Conservation (phyloP, 2,797 vertebrate species). For the Dicrostonyx torquatus region DNA sequence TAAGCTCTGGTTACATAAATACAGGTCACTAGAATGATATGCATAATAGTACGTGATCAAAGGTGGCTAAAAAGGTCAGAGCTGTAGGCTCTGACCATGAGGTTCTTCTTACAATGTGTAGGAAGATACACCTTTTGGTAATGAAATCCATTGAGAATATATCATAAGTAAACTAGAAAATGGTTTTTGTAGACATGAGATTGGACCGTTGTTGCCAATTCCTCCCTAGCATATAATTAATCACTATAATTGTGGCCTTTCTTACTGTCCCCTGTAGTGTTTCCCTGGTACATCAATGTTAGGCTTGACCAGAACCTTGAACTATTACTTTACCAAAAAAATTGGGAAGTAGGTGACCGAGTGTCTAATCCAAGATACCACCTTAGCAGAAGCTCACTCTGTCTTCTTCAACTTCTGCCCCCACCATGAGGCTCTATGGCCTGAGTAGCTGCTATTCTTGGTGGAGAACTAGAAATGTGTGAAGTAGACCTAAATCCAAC, state of each 20-base stretch:
- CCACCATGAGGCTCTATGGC: background rate
- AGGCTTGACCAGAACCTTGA: background rate
- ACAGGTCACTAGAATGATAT: background rate
- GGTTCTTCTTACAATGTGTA: background rate
- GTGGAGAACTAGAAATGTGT: background rate
- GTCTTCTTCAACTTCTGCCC: background rate
- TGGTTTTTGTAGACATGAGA: background rate
- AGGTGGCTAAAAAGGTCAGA: background rate
- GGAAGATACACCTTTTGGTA: background rate
- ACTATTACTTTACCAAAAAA: background rate
- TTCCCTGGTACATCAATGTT: background rate
- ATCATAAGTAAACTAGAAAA: conserved; percentile 17
- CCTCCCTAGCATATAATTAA: background rate
- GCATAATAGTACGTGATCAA: background rate
- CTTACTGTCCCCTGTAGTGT: background rate
- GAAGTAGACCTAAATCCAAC: background rate
- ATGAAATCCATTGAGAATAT: background rate
- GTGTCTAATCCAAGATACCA: background rate
- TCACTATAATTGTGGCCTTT: background rate
- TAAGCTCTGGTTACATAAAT: background rate
- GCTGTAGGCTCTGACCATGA: background rate
- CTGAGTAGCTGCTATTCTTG: background rate
- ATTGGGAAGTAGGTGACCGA: background rate
- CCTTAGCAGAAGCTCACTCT: background rate
- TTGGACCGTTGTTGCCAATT: background rate